phyloP scores from a whole-genome alignment of 1,140 invertebrate species.

The Leptinotarsa undecemlineata region DNA sequence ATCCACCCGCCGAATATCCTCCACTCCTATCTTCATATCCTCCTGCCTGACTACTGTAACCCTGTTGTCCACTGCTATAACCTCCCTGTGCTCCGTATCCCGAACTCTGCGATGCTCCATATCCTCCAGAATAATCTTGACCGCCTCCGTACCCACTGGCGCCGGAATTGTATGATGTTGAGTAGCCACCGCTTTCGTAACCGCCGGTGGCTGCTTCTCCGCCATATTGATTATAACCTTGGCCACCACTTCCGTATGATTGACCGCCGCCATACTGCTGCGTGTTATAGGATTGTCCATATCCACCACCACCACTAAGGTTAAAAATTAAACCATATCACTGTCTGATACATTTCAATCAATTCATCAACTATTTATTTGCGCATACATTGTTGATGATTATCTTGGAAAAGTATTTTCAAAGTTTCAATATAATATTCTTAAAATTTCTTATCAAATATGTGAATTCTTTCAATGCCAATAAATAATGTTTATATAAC shows the following conservation, averaged over 20 bases:
- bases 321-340: neutral
- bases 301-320: conserved; percentile 17
- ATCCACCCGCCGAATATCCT: conserved; percentile 20
- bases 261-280: conserved; percentile 15
- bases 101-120: conserved; percentile 31
- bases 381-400: too few species aligned
- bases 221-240: conserved; percentile 32
- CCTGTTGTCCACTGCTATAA: conserved; percentile 15
- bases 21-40: conserved; percentile 26
- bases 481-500: too few species aligned
- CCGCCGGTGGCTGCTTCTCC: conserved; percentile 20
- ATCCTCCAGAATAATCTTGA: conserved; percentile 30
- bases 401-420: too few species aligned
- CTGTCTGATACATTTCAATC: too few species aligned
- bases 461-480: too few species aligned
- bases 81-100: conserved; percentile 27
- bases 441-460: too few species aligned
- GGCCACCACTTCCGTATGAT: conserved; percentile 27
- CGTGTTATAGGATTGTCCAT: conserved; percentile 18
- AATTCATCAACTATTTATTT: too few species aligned
- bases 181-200: conserved; percentile 25
- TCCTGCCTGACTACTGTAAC: neutral
- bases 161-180: conserved; percentile 15
- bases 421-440: too few species aligned
- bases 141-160: conserved; percentile 18